Base-by-base conservation (phyloP, 2,113 vertebrate species). In the Formicarius rufipectus region DNA sequence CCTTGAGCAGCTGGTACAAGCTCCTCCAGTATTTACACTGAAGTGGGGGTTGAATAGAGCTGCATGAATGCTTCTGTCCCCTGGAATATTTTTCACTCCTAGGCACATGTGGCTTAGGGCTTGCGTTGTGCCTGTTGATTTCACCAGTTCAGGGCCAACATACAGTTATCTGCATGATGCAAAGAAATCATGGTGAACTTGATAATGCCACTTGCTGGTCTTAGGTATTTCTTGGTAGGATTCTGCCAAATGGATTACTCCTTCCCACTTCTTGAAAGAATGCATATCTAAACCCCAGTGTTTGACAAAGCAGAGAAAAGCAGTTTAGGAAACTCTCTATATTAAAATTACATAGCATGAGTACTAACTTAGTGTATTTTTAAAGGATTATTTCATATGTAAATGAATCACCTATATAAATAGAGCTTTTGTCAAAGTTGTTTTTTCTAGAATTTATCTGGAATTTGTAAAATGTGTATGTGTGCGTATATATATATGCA, bases 61-160 rank as follows among this genome's bases (percentile, higher is more conserved):
- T 81, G 7, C 2, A 2, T 30, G 33, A 93, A 33, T 0, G 0
- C 7, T 82, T 53, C 20, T n/a, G 12, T 78, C 5, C 4, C 4
- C 10, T 37, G 35, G 23, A 82, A 55, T 67, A 63, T 62, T 80
- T 86, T 75, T 69, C 2, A 10, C 13, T 77, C 23, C 30, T 15
- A 42, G 42, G 15, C 13, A 9, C 4, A 5, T 4, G 5, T 63
- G 15, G 28, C 35, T 40, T 50, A 62, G 28, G 21, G 8, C 42
- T 53, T 74, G 30, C 33, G 16, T 17, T 66, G 7, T 44, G 17
- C 39, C n/a, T 62, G 24, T 60, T 56, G 31, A 47, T 28, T 63
- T 73, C 37, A 68, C 4, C 37, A 37, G 23, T 73, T 83, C 49
- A 86, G 49, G 87, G 47, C 25, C 28, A 68, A 12, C 7, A 5